These are phyloP conservation scores for Synergus itoensis DNA, from an alignment of 2,888 invertebrate species.

Conservation along the genomic window DNA sequence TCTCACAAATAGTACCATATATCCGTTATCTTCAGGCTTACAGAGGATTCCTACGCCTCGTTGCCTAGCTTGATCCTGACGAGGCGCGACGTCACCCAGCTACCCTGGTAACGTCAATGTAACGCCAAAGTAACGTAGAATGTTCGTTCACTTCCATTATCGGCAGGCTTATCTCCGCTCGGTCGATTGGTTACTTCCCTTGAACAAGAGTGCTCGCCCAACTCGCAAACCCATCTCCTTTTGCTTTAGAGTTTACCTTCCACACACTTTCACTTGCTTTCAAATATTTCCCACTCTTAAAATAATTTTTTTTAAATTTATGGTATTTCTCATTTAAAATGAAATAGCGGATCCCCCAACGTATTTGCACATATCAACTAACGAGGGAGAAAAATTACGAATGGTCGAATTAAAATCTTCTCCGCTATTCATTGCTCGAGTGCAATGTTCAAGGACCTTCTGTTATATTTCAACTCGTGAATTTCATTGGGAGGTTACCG, in stretches of 20 bases:
- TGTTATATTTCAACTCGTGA: conserved; percentile 4
- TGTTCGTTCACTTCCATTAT: conserved; percentile 67
- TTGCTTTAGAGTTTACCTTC: conserved; percentile 12
- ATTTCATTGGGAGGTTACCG: conserved; percentile 33
- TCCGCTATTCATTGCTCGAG: not conserved
- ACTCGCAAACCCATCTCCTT: conserved; percentile 33
- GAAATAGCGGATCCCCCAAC: not conserved
- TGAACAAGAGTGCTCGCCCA: conserved; percentile 54
- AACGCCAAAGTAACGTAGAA: conserved; percentile 47
- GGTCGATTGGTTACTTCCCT: conserved; percentile 64
- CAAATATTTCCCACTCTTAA: not conserved
- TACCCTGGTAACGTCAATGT: conserved; percentile 48
- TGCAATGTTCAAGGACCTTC: conserved; percentile 8
- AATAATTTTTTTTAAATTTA: not conserved
- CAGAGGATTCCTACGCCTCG: conserved; percentile 52
- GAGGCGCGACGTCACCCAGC: conserved; percentile 53
- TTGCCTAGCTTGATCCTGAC: conserved; percentile 58
- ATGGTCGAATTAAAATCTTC: not conserved
- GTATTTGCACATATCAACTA: not conserved
- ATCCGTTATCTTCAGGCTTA: conserved; percentile 65
- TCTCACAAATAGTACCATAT: conserved; percentile 59
- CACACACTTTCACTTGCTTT: not conserved
- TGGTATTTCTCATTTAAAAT: not conserved
- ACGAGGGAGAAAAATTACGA: not conserved
- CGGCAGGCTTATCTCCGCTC: conserved; percentile 66